Conservation (phyloP, 2,888 invertebrate genomes). For the Melangyna quadrimaculata region DNA sequence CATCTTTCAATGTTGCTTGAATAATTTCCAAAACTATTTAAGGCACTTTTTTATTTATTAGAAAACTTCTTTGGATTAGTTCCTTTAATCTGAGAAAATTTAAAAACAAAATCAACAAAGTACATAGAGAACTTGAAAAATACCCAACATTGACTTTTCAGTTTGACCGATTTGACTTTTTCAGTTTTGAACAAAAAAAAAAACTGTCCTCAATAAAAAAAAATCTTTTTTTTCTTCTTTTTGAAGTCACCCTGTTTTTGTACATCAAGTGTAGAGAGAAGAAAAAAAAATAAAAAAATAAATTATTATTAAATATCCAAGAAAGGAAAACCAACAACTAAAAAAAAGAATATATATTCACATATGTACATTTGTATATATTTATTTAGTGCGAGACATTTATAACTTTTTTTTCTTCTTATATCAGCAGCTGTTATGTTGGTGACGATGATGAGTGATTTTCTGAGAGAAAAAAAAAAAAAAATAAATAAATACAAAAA, state of each 20-base stretch:
- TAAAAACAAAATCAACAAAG: no score
- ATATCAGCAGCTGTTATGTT: neutral
- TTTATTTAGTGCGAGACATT: neutral
- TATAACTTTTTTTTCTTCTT: neutral
- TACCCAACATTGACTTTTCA: no score
- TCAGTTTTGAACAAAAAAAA: no score
- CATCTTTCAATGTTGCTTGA: no score
- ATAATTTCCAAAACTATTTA: no score
- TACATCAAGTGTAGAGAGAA: neutral
- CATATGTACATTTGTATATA: neutral
- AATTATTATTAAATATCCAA: slow-evolving; percentile 23
- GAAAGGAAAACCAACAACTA: slow-evolving; percentile 27
- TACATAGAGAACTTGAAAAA: no score
- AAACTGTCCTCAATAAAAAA: no score
- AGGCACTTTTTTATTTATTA: no score
- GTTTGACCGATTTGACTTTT: no score
- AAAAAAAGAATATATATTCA: neutral
- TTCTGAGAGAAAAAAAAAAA: slow-evolving; percentile 6
- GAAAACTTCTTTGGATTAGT: no score
- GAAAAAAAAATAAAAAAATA: neutral
- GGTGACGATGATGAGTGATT: slow-evolving; percentile 12
- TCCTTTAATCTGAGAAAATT: no score
- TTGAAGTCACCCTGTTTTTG: neutral
- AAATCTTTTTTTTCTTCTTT: no score
- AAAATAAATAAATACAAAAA: neutral